These are phyloP conservation scores for Miltochrista miniata DNA, from an alignment of 2,888 invertebrate genomes.

Conservation along the genomic window DNA sequence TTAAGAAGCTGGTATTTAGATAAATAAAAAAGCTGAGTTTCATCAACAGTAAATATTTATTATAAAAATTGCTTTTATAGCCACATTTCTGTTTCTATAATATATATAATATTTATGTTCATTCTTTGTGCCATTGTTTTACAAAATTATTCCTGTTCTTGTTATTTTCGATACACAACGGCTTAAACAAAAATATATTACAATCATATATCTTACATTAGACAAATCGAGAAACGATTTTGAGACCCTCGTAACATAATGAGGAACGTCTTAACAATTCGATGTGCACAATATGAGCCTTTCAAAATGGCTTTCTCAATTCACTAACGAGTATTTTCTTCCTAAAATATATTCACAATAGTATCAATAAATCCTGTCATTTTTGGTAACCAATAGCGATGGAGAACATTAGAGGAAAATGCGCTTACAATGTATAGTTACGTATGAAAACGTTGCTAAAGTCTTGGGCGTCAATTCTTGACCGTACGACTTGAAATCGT, in stretches of 20 bases:
- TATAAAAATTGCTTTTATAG: slow-evolving; percentile 84
- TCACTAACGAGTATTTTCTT: slow-evolving; percentile 74
- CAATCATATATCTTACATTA: slow-evolving; percentile 78
- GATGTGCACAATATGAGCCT: slow-evolving; percentile 73
- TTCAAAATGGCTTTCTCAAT: slow-evolving; percentile 69
- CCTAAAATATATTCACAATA: slow-evolving; percentile 79
- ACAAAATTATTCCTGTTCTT: slow-evolving; percentile 84
- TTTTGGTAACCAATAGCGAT: slow-evolving; percentile 84
- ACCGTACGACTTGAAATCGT: no score
- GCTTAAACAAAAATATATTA: slow-evolving; percentile 83
- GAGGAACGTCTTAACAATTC: slow-evolving; percentile 80
- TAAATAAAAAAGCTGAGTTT: slow-evolving; percentile 66
- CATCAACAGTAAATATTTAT: slow-evolving; percentile 84
- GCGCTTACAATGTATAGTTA: slow-evolving; percentile 73
- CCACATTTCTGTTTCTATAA: slow-evolving; percentile 83
- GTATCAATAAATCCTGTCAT: slow-evolving; percentile 81
- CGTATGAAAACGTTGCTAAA: slow-evolving; percentile 65
- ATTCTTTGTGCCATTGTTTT: slow-evolving; percentile 84
- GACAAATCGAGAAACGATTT: slow-evolving; percentile 73
- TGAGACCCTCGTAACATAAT: slow-evolving; percentile 64
- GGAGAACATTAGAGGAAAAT: slow-evolving; percentile 70
- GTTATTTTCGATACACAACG: slow-evolving; percentile 82
- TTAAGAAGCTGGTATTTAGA: background rate
- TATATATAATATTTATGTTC: slow-evolving; percentile 83
- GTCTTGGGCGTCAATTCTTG: no score